Evolutionary conservation across 2,888 invertebrate genomes (phyloP).

Genomic region (Pomacea canaliculata): DNA sequence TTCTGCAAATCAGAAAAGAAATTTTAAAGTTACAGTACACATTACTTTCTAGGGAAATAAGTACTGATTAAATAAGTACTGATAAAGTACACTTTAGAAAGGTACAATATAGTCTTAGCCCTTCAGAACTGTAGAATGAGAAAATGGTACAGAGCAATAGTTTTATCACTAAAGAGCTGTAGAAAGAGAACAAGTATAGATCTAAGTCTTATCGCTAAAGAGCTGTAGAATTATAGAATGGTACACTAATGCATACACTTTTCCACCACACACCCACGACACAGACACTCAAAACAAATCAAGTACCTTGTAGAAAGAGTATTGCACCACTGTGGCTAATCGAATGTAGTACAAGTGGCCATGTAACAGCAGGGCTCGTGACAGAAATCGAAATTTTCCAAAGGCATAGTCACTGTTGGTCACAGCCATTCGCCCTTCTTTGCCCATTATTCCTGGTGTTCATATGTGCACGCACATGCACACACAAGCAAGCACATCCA

Average conservation of each 20-base stretch:
- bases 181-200: no score
- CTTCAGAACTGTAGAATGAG: no score
- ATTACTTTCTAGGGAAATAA: no score
- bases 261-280: no score
- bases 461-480: not conserved
- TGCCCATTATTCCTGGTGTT: conserved; percentile 72
- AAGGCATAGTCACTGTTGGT: conserved; percentile 88
- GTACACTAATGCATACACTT: no score
- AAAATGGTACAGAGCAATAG: no score
- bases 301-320: conserved; percentile 83
- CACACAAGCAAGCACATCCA: not conserved
- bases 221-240: no score
- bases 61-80: no score
- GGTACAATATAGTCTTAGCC: no score
- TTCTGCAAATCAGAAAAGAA: conserved; percentile 72
- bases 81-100: no score
- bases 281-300: not conserved
- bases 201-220: no score
- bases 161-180: no score
- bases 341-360: conserved; percentile 87
- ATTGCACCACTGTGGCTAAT: conserved; percentile 81
- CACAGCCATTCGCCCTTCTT: conserved; percentile 76
- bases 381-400: conserved; percentile 84
- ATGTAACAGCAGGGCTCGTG: conserved; percentile 82
- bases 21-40: conserved; percentile 8